These are phyloP conservation scores for Romanogobio albipinnatus DNA, from an alignment of 2,113 vertebrate genomes.

Conservation along the genomic window DNA sequence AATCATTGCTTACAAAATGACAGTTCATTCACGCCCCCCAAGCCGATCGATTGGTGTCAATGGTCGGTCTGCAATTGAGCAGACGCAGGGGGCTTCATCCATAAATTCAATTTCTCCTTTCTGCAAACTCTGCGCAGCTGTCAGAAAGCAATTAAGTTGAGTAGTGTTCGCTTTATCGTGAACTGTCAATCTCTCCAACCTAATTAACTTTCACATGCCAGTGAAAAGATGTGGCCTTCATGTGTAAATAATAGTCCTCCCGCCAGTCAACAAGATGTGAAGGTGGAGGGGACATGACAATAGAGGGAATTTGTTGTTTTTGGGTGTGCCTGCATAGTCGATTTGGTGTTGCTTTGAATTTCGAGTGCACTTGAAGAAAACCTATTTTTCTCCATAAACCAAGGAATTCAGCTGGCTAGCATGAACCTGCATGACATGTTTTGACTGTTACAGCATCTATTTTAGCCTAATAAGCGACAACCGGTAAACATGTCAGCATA, in stretches of 20 bases:
- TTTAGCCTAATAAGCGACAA: too few relatives aligned
- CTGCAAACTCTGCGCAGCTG: conserved; percentile 74
- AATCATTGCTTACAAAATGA: conserved; percentile 13
- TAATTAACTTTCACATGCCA: conserved; percentile 72
- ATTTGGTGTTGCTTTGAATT: not conserved
- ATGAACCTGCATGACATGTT: too few relatives aligned
- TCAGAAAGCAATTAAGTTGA: conserved; percentile 80
- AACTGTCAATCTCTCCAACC: conserved; percentile 72
- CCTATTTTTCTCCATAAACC: not conserved
- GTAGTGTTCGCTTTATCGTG: conserved; percentile 73
- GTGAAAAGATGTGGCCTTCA: conserved; percentile 73
- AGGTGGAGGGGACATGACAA: conserved; percentile 41
- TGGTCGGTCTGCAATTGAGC: conserved; percentile 29
- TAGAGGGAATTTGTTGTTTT: not conserved
- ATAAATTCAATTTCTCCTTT: conserved; percentile 74
- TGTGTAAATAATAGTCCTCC: conserved; percentile 69
- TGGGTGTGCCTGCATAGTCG: not conserved
- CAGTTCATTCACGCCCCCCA: not conserved
- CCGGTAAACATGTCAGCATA: too few relatives aligned
- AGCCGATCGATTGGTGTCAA: conserved; percentile 48
- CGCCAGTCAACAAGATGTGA: conserved; percentile 50
- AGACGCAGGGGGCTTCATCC: conserved; percentile 60
- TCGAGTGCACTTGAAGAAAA: not conserved
- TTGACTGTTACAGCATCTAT: too few relatives aligned
- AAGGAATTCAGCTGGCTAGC: not conserved